Base-by-base conservation (phyloP, 2,888 invertebrate genomes). In the Eilema griseolum region DNA sequence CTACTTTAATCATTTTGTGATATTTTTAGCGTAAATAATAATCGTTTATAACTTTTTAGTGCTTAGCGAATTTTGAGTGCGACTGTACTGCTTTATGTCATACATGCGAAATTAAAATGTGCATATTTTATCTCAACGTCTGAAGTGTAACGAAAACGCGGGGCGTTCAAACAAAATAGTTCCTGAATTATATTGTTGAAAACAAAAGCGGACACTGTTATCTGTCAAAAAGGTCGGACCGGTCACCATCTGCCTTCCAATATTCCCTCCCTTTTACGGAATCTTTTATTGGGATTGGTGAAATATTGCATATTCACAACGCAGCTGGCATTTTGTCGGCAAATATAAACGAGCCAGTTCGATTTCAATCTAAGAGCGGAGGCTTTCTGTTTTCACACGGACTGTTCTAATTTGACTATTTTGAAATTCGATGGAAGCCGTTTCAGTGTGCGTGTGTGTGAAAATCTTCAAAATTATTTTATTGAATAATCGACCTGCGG, bases 231-330 rank as follows among this genome's bases (percentile, higher is more conserved):
- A 78, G 77, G 77, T 68, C 63, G 70, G 64, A 71, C 74, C 78
- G 79, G 72, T 64, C 75, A 74, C 83, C 87, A 85, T 84, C 85
- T 86, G 87, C 83, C 79, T 76, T 74, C 70, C 83, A 82, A 83
- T 72, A 78, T 81, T 77, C 78, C 77, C 82, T 73, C 74, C 72
- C 76, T 81, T 81, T 78, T 67, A 68, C 77, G 72, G 83, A 85
- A 85, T 86, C 87, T 87, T 90, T 91, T 89, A 90, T 89, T 86
- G 87, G 88, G 81, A 82, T 79, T 76, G 73, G 82, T 88, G 88
- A 90, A 91, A 91, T 90, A 92, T 92, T 90, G 89, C 89, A 90
- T 90, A 90, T 90, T 88, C 88, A 87, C 86, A 85, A 78, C 81
- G 81, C 88, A 89, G 87, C 86, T 87, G 90, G 85, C 81, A 83